Conservation (phyloP, 2,113 vertebrate genomes). For the Otus sunia region DNA sequence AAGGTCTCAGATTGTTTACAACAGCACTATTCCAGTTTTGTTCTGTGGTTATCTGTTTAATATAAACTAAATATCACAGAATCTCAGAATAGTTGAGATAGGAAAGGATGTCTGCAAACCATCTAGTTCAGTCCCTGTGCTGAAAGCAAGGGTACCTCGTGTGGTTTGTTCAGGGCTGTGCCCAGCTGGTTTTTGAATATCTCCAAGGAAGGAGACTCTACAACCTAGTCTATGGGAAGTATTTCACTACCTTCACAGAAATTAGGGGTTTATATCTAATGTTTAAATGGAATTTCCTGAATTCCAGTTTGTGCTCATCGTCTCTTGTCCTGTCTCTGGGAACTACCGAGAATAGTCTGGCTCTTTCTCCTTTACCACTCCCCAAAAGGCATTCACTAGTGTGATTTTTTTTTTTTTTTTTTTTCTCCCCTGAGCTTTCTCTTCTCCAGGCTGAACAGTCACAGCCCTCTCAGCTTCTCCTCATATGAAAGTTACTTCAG, state of each 20-base stretch:
- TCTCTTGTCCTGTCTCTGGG: background rate
- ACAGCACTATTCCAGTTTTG: background rate
- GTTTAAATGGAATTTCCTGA: background rate
- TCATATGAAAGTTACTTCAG: background rate
- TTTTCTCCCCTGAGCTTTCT: background rate
- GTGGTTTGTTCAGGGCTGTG: background rate
- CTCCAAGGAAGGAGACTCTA: background rate
- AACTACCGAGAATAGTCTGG: background rate
- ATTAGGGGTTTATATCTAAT: background rate
- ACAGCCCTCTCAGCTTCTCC: background rate
- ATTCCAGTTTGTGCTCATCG: background rate
- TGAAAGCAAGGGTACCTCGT: background rate
- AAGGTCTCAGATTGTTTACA: background rate
- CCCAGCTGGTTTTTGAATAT: background rate
- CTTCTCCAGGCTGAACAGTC: background rate
- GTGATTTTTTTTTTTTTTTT: too few relatives aligned
- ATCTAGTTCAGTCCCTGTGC: background rate
- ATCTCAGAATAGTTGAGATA: background rate
- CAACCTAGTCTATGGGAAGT: background rate
- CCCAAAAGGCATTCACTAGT: background rate
- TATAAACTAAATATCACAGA: background rate
- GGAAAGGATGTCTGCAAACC: background rate
- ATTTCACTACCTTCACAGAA: background rate
- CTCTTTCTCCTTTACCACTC: background rate
- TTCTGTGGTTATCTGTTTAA: background rate